A percentile compares a stretch with the other conserved stretches of the same genome.
Conservation (phyloP, 1,140 invertebrate species). For the Sitophilus oryzae region DNA sequence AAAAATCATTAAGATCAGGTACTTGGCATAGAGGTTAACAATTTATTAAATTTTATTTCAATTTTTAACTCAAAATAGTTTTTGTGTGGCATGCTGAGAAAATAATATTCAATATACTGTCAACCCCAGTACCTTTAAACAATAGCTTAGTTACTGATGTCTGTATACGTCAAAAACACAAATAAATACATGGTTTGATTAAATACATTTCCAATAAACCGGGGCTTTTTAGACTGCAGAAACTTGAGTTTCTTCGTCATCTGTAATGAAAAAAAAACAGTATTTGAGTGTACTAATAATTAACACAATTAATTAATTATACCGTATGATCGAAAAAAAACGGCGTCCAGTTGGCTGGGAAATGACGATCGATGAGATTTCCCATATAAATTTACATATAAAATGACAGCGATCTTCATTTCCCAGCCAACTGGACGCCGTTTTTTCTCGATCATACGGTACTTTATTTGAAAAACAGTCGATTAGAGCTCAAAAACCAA, state of each 20-base stretch:
- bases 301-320: too few relatives aligned
- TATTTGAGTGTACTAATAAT: too few relatives aligned
- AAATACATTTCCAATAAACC: constrained; percentile 3
- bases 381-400: too few relatives aligned
- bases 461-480: too few relatives aligned
- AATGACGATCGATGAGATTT: too few relatives aligned
- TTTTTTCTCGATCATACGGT: too few relatives aligned
- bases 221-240: constrained; percentile 48
- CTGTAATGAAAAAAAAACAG: constrained; percentile 45
- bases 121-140: constrained; percentile 7
- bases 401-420: too few relatives aligned
- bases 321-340: too few relatives aligned
- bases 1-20: constrained; percentile 27
- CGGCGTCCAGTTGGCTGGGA: too few relatives aligned
- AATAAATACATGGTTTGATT: not conserved
- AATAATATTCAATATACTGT: not conserved
- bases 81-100: not conserved
- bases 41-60: constrained; percentile 1
- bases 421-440: too few relatives aligned
- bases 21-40: constrained; percentile 23
- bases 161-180: constrained; percentile 2
- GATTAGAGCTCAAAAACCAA: too few relatives aligned
- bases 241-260: constrained; percentile 60
- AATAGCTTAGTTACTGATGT: not conserved
- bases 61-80: not conserved